Percentiles rank a stretch among this genome's conserved stretches.
Evolutionary conservation across 2,113 vertebrate genomes (phyloP).

Genomic region (Phyllostomus discolor): DNA sequence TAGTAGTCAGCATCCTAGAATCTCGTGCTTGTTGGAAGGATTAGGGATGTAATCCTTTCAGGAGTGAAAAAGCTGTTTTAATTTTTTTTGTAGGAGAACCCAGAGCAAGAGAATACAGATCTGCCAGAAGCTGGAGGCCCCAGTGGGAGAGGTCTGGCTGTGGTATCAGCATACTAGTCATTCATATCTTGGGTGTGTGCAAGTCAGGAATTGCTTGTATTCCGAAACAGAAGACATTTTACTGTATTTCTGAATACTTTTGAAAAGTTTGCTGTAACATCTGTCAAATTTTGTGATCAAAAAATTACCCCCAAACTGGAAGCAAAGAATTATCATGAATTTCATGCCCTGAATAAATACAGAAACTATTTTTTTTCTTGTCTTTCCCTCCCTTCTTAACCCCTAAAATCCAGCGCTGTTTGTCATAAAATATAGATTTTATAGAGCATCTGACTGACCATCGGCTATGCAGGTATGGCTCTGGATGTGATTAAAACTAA

Average conservation of each 20-base stretch:
- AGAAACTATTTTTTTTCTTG: background rate
- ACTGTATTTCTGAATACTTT: background rate
- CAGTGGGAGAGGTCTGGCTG: background rate
- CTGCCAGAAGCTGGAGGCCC: background rate
- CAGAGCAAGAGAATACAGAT: background rate
- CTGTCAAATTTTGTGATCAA: background rate
- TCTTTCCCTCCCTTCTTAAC: background rate
- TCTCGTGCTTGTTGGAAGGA: background rate
- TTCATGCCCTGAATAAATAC: background rate
- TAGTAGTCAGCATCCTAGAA: background rate
- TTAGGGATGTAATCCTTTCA: background rate
- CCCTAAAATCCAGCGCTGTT: background rate
- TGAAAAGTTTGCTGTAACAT: background rate
- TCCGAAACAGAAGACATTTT: background rate
- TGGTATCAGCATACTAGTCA: background rate
- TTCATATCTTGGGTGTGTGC: background rate
- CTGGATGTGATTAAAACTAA: background rate
- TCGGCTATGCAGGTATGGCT: background rate
- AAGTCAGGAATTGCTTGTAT: background rate
- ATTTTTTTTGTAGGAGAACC: background rate
- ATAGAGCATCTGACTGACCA: background rate
- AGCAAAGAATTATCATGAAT: background rate
- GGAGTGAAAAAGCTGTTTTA: background rate
- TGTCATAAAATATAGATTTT: background rate
- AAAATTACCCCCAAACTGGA: background rate